These are phyloP conservation scores for Dreissena rostriformis DNA, from an alignment of 1,140 invertebrate species.

Conservation along the genomic window DNA sequence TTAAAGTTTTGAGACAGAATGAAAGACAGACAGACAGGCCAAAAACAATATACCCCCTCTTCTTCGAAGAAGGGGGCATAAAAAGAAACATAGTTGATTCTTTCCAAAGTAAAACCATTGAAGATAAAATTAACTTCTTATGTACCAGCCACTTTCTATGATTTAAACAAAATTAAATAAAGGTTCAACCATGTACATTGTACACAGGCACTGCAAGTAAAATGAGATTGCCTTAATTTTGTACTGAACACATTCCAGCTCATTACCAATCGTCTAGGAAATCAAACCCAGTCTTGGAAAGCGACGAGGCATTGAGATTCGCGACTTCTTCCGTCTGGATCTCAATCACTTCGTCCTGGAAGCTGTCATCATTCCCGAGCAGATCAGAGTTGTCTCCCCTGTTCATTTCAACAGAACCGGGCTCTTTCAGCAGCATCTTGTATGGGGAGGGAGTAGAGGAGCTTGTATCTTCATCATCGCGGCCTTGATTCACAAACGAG, in stretches of 20 bases:
- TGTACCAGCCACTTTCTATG: background rate
- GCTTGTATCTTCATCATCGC: slow-evolving; percentile 22
- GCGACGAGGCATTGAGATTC: slow-evolving; percentile 17
- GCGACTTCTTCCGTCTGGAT: background rate
- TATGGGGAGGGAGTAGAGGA: slow-evolving; percentile 47
- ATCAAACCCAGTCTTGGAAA: slow-evolving; percentile 50
- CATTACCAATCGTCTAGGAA: slow-evolving; percentile 56
- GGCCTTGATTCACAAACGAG: slow-evolving; percentile 41
- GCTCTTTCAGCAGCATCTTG: slow-evolving; percentile 37
- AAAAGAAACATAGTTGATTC: background rate
- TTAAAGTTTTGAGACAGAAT: too few relatives aligned
- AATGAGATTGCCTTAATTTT: background rate
- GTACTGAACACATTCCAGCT: background rate
- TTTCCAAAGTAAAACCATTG: background rate
- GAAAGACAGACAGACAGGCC: too few relatives aligned
- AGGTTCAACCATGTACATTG: background rate
- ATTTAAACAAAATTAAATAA: background rate
- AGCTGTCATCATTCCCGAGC: slow-evolving; percentile 2
- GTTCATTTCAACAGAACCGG: slow-evolving; percentile 33
- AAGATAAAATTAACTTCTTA: background rate
- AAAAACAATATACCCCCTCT: too few relatives aligned
- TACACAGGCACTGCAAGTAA: background rate
- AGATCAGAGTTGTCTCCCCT: slow-evolving; percentile 17
- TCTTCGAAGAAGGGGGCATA: too few relatives aligned
- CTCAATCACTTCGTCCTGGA: slow-evolving; percentile 20